A percentile compares a stretch with the other conserved stretches of the same genome.
Conservation (phyloP, 2,797 vertebrate species). For the Pseudopleuronectes americanus region DNA sequence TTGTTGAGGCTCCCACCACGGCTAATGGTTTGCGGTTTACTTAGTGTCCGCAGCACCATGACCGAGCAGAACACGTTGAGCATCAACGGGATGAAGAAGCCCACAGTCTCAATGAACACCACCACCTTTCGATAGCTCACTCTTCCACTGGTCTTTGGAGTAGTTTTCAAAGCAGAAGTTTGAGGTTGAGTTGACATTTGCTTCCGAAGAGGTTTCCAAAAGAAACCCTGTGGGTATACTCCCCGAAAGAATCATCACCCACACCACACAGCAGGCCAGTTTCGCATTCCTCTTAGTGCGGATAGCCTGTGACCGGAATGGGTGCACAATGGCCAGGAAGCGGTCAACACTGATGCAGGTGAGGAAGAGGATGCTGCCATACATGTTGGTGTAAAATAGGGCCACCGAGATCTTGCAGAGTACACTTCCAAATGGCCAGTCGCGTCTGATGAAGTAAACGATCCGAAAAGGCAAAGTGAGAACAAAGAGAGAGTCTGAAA, state of each 20-base stretch:
- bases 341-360: constrained; percentile 96
- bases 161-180: constrained; percentile 94
- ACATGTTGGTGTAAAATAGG: constrained; percentile 97
- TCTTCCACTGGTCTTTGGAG: constrained; percentile 89
- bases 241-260: constrained; percentile 90
- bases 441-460: constrained; percentile 88
- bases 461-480: constrained; percentile 95
- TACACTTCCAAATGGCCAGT: constrained; percentile 90
- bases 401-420: constrained; percentile 94
- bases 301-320: constrained; percentile 89
- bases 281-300: constrained; percentile 92
- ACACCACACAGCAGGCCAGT: constrained; percentile 88
- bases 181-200: constrained; percentile 45
- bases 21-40: constrained; percentile 84
- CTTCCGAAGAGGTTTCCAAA: constrained; percentile 70
- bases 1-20: constrained; percentile 90
- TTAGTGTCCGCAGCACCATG: constrained; percentile 90
- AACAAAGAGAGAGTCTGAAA: constrained; percentile 95
- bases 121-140: constrained; percentile 92
- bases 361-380: constrained; percentile 96
- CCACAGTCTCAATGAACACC: constrained; percentile 93
- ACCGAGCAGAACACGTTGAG: constrained; percentile 93
- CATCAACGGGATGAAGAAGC: constrained; percentile 93
- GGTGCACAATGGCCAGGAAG: constrained; percentile 96
- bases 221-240: constrained; percentile 89